Base-by-base conservation (phyloP, 1,140 invertebrate species). In the Drosophila novamexicana region DNA sequence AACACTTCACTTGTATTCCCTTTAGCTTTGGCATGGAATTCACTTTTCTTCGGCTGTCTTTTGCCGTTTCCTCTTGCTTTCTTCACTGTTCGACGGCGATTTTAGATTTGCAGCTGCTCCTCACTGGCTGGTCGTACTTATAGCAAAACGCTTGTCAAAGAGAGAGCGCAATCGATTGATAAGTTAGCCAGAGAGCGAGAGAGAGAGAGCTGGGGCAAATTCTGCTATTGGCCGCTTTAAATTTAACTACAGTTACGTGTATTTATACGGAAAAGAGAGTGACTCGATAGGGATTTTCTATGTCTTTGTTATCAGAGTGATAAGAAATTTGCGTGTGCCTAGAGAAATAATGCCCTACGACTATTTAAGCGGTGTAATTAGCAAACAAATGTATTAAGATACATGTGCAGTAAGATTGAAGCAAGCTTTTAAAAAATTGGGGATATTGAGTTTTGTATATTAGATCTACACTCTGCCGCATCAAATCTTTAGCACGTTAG, bases 1-100 rank as follows among this genome's bases (percentile, higher is more conserved):
- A 88, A 79, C 79, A 89, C 84, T 86, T 86, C 69, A 88, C 76
- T 83, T 79, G 74, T 85, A 75, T 81, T 81, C 66, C 75, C 64
- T 68, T 83, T 86, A 59, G 53, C 53, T 77, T 74, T 82, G 10
- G 59, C 83, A 86, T 86, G 83, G 83, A 89, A 89, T 71, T 79
- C 71, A 70, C 75, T 78, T 81, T 47, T 78, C 47, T 54, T 36
- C 83, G 66, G 76, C 77, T 54, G 65, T 50, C 42, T 70, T 72
- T 77, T 67, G 84, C 84, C 77, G 84, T 70, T 53, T 50, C 59
- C 72, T 53, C 52, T 74, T 56, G 42, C 53, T 49, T 79, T 79
- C 64, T 86, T 58, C 63, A 61, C 83, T 73, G 69, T 12, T 86
- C 68, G 79, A 62, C 59, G 65, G 10, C 42, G 47, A 9, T 79